phyloP scores from a whole-genome alignment of 2,797 vertebrate species.

The Gobionotothen gibberifrons region DNA sequence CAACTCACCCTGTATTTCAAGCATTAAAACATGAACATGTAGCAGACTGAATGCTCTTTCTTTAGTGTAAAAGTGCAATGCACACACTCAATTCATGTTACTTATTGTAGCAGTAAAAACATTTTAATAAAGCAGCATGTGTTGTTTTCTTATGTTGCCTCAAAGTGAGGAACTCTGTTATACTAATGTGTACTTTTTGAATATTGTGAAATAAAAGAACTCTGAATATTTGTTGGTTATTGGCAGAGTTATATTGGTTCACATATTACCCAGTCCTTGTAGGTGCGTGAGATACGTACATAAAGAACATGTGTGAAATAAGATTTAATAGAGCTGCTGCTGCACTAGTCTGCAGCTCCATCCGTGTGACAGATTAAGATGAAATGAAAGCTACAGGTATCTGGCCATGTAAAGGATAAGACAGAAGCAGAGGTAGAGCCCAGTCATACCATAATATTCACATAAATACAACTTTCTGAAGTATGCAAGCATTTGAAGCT shows the following conservation, averaged over 20 bases:
- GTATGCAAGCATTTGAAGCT: too few species aligned
- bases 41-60: slow-evolving; percentile 41
- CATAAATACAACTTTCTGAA: neutral
- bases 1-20: slow-evolving; percentile 20
- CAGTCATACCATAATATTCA: neutral
- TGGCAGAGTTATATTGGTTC: too few species aligned
- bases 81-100: slow-evolving; percentile 59
- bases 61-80: slow-evolving; percentile 72
- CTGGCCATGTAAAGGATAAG: too few species aligned
- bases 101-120: slow-evolving; percentile 50
- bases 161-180: slow-evolving; percentile 77
- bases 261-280: neutral
- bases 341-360: neutral
- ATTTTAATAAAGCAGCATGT: slow-evolving; percentile 68
- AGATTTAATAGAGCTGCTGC: neutral
- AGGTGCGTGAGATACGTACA: neutral
- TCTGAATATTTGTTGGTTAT: neutral
- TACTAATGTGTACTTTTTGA: slow-evolving; percentile 44
- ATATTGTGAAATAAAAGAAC: slow-evolving; percentile 54
- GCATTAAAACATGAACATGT: slow-evolving; percentile 61
- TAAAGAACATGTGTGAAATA: neutral
- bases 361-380: too few species aligned
- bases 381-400: too few species aligned
- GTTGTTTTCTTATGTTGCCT: slow-evolving; percentile 79
- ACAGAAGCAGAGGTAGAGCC: neutral